Evolutionary conservation across 2,797 vertebrate genomes (phyloP).

Genomic region (Phalloptychus januarius): DNA sequence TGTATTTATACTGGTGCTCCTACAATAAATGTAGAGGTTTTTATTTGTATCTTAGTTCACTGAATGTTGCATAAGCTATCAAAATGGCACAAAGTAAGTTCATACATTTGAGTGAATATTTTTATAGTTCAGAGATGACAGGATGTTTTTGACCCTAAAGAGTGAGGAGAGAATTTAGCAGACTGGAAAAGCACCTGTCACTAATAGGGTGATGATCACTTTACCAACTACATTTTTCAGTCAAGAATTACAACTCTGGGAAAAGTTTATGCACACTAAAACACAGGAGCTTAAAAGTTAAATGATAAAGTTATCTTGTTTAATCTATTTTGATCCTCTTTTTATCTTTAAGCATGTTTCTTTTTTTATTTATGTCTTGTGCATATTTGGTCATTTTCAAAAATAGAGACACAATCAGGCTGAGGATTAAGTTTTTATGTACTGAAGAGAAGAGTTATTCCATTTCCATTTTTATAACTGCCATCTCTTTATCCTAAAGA

Average conservation of each 20-base stretch:
- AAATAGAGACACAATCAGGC: neutral
- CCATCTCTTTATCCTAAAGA: conserved; percentile 6
- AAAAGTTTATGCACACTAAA: neutral
- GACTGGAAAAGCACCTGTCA: neutral
- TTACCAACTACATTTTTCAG: neutral
- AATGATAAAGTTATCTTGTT: neutral
- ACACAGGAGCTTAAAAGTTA: neutral
- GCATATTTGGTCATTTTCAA: neutral
- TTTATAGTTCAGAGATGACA: neutral
- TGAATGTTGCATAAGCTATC: neutral
- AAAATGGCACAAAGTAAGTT: neutral
- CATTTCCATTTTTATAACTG: conserved; percentile 13
- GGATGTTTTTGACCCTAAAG: neutral
- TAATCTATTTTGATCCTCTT: neutral
- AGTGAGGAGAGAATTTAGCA: neutral
- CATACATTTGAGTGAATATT: neutral
- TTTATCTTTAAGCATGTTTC: neutral
- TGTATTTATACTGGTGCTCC: conserved; percentile 3
- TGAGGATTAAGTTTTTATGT: neutral
- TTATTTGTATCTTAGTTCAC: neutral
- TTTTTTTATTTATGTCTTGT: neutral
- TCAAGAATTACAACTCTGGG: neutral
- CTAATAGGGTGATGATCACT: neutral
- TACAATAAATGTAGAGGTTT: neutral
- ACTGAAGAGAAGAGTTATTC: neutral